phyloP scores from a whole-genome alignment of 2,888 invertebrate species.

The Watsonalla cultraria region DNA sequence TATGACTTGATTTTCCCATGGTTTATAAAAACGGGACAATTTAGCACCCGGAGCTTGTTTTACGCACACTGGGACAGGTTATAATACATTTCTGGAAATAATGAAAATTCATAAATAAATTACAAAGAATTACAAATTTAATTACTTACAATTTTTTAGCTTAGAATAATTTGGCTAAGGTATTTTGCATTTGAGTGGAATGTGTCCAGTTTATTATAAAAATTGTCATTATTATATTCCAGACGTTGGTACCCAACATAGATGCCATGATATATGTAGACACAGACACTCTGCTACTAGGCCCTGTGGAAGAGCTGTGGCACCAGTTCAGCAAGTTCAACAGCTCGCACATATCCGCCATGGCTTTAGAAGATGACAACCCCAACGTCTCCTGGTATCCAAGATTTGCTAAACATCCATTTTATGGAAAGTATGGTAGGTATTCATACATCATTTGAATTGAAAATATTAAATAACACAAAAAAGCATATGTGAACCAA shows the following conservation, averaged over 20 bases:
- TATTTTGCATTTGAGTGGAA: no score
- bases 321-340: constrained; percentile 89
- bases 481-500: background rate
- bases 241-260: constrained; percentile 87
- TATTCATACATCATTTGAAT: background rate
- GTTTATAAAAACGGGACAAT: no score
- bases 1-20: no score
- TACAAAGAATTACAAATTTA: no score
- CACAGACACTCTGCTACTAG: constrained; percentile 93
- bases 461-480: no score
- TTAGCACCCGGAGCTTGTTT: no score
- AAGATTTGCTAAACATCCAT: constrained; percentile 96
- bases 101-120: background rate
- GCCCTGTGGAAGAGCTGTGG: constrained; percentile 91
- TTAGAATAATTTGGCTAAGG: no score
- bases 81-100: background rate
- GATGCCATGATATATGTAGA: constrained; percentile 95
- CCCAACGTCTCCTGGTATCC: constrained; percentile 97
- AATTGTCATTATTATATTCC: constrained; percentile 26
- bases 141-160: no score
- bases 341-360: constrained; percentile 89
- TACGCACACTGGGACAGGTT: background rate
- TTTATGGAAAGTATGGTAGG: constrained; percentile 89
- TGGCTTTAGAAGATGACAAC: constrained; percentile 94
- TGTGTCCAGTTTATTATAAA: background rate